Evolutionary conservation across 2,888 invertebrate species (phyloP), one percentile per base, ranked within the genome.

Genomic region (Isoperla grammatica): DNA sequence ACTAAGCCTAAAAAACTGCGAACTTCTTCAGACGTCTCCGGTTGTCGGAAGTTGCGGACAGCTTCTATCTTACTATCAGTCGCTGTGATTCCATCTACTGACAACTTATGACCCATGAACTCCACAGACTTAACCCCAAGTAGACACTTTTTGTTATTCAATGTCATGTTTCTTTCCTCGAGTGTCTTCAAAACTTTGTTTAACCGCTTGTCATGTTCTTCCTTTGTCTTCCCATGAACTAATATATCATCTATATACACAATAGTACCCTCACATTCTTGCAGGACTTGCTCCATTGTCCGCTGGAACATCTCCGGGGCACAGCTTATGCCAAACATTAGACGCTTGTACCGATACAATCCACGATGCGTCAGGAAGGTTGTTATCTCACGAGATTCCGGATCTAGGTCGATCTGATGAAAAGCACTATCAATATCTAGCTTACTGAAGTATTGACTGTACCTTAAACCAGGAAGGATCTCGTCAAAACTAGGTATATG

Each of bases 271-370:
- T 70, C 66, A 17, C 71, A 71, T 5, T 64, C 66, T 39, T 61
- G 37, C 2, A 76, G 53, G 6, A 74, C 67, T 61, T 65, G 63
- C 60, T 71, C 70, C 19, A 76, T 57, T 1, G 67, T 68, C 65
- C 74, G 72, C 66, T 75, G 73, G 61, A 74, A 76, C 1, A 73
- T 65, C 66, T 76, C 76, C 0, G 73, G 71, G 4, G 76, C 77
- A 54, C 72, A 73, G 1, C 67, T 67, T 11, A 75, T 70, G 0
- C 73, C 73, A 60, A 73, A 74, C 70, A 71, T 71, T 11, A 74
- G 29, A 11, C 73, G 50, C 64, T 74, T 75, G 61, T 72, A 76
- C 29, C 71, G 61, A 58, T 61, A 73, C 9, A 75, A 50, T 0
- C 73, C 73, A n/a, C n/a, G n/a, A n/a, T n/a, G n/a, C n/a, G n/a